Base-by-base conservation (phyloP, 1,140 invertebrate species). In the Argopecten irradians region DNA sequence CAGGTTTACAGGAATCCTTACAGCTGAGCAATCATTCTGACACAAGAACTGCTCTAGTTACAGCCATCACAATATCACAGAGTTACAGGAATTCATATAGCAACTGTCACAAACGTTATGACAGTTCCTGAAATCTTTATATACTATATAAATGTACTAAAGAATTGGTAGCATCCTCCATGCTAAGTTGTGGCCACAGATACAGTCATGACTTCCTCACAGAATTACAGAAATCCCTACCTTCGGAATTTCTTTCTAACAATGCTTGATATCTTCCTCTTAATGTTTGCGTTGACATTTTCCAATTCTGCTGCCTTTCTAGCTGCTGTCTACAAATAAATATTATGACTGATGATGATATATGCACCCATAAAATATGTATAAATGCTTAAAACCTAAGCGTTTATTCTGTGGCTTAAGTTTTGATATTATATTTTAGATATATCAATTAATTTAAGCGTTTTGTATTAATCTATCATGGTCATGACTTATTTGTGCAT, bases 281-380 rank as follows among this genome's bases (percentile, higher is more conserved):
- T 97, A 82, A 97, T 97, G 92, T 98, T 98, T 0, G 97, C 97
- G 95, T 98, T 97, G 0, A 98, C 97, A 93, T 97, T 96, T 0
- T 97, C 96, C 36, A 98, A 92, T 0, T 96, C 93, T 19, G 94
- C 95, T 82, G 92, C 93, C 89, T 93, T 96, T 43, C 96, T 93
- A 84, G 95, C 96, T 91, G 96, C 95, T 91, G 95, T 95, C 96
- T 96, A 94, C 83, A 95, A 94, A 28, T 83, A 87, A 93, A 90
- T 11, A 28, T n/a, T n/a, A n/a, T n/a, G n/a, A n/a, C n/a, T n/a
- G n/a, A n/a, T n/a, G n/a, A n/a, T n/a, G n/a, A n/a, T n/a, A 87
- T 90, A 86, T 33, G 90, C 85, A 82, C 8, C 19, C 34, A 32
- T 83, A 43, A 88, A 13, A 9, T 11, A 33, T 5, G 82, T 71